Percentiles rank a stretch among this genome's conserved stretches.
These are phyloP conservation scores for Zapornia atra DNA, from an alignment of 2,113 vertebrate genomes.

Conservation along the genomic window DNA sequence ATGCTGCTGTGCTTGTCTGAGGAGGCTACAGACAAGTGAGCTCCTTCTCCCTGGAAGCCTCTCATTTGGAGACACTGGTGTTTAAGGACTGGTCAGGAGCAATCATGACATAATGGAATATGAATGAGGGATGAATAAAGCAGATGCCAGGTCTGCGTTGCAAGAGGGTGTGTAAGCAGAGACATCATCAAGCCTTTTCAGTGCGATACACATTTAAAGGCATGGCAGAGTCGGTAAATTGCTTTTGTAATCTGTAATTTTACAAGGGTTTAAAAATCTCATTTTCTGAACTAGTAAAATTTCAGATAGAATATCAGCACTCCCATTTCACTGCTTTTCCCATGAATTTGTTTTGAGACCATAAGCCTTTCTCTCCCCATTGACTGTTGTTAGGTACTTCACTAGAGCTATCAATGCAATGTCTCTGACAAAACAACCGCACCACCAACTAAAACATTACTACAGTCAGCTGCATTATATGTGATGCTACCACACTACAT, in stretches of 20 bases:
- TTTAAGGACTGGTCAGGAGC: background rate
- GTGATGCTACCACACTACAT: background rate
- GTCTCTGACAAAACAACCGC: background rate
- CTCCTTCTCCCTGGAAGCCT: background rate
- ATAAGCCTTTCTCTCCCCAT: background rate
- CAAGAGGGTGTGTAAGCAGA: background rate
- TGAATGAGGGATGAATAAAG: background rate
- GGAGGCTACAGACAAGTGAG: background rate
- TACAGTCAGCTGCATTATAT: background rate
- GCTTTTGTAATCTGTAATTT: background rate
- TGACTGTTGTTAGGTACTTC: background rate
- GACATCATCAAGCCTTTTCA: background rate
- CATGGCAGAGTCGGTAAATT: background rate
- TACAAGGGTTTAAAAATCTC: background rate
- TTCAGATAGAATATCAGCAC: background rate
- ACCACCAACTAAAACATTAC: background rate
- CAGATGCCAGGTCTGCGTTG: background rate
- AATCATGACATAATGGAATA: background rate
- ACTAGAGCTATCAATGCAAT: background rate
- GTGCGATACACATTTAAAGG: background rate
- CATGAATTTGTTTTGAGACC: background rate
- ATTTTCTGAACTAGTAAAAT: background rate
- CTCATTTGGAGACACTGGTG: background rate
- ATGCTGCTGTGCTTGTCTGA: background rate
- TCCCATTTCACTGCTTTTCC: background rate